Conservation (phyloP, 2,888 invertebrate genomes). For the Listrodromus nycthemerus region DNA sequence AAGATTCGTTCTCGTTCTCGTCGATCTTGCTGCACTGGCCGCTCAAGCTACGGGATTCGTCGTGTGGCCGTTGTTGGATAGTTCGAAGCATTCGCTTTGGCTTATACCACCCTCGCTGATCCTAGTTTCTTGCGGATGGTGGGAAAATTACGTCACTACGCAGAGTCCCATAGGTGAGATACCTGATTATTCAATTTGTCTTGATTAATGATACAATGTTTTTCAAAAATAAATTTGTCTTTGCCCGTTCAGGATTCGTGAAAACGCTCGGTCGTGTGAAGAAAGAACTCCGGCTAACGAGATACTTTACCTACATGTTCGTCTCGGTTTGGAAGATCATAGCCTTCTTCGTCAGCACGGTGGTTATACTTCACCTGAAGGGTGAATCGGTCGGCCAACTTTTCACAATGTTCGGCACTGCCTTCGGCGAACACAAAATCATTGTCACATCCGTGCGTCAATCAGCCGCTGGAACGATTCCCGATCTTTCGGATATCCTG, state of each 20-base stretch:
- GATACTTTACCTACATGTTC: slow-evolving; percentile 96
- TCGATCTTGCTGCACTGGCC: slow-evolving; percentile 94
- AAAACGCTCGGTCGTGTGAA: slow-evolving; percentile 91
- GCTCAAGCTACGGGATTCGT: slow-evolving; percentile 96
- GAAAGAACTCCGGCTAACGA: slow-evolving; percentile 91
- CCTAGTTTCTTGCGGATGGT: slow-evolving; percentile 97
- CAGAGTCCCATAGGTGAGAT: slow-evolving; percentile 92
- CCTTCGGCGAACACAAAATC: slow-evolving; percentile 92
- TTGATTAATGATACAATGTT: slow-evolving; percentile 22
- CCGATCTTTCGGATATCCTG: slow-evolving; percentile 91
- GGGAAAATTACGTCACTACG: slow-evolving; percentile 98
- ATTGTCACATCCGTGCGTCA: slow-evolving; percentile 90
- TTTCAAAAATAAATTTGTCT: slow-evolving; percentile 59
- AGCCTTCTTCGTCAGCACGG: slow-evolving; percentile 91
- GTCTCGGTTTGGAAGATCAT: slow-evolving; percentile 96
- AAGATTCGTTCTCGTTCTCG: slow-evolving; percentile 91
- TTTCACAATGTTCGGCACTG: slow-evolving; percentile 90
- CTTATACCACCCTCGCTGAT: slow-evolving; percentile 94
- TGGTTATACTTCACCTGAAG: slow-evolving; percentile 90
- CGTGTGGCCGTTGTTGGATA: slow-evolving; percentile 95
- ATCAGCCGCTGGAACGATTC: slow-evolving; percentile 84
- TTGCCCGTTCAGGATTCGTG: slow-evolving; percentile 86
- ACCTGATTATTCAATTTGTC: not conserved
- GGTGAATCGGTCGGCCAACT: slow-evolving; percentile 92
- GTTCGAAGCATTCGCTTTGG: slow-evolving; percentile 90